These are phyloP conservation scores for Lasioglossum oenotherae DNA, from an alignment of 2,888 invertebrate species.

Conservation along the genomic window DNA sequence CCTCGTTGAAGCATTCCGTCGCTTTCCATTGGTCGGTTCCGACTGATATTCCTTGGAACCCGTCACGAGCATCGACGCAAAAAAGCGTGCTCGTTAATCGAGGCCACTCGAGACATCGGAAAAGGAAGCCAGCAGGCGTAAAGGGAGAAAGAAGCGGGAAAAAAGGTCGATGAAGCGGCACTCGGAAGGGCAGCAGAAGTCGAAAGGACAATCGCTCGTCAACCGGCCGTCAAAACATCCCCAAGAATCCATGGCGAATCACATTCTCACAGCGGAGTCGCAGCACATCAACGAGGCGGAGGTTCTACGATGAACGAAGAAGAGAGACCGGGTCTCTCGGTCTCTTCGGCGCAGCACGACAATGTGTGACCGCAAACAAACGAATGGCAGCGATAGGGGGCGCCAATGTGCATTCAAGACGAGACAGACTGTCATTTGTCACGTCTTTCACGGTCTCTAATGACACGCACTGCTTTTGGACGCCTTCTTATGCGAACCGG, in stretches of 20 bases:
- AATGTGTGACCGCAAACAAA: constrained; percentile 84
- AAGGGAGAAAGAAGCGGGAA: constrained; percentile 16
- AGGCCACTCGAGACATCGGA: constrained; percentile 50
- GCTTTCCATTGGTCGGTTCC: background rate
- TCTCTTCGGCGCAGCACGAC: constrained; percentile 68
- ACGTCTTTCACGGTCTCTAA: constrained; percentile 83
- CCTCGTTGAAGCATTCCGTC: background rate
- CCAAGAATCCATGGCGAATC: constrained; percentile 83
- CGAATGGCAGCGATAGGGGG: constrained; percentile 83
- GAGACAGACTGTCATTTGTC: constrained; percentile 84
- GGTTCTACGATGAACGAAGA: constrained; percentile 65
- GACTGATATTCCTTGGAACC: constrained; percentile 31
- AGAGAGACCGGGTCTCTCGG: background rate
- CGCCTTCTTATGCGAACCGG: constrained; percentile 79
- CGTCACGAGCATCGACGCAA: constrained; percentile 30
- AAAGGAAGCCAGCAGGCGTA: constrained; percentile 37
- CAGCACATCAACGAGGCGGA: constrained; percentile 61
- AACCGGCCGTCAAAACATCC: constrained; percentile 84
- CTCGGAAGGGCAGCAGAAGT: constrained; percentile 63
- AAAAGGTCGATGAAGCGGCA: constrained; percentile 40
- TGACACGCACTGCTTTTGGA: constrained; percentile 84
- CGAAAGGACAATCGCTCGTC: constrained; percentile 81
- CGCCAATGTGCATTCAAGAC: constrained; percentile 82
- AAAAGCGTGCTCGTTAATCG: constrained; percentile 59
- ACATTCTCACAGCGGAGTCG: constrained; percentile 75